Percentiles rank a stretch among this genome's conserved stretches.
Evolutionary conservation across 2,797 vertebrate species (phyloP).

Genomic region (Ctenopoma kingsleyae): DNA sequence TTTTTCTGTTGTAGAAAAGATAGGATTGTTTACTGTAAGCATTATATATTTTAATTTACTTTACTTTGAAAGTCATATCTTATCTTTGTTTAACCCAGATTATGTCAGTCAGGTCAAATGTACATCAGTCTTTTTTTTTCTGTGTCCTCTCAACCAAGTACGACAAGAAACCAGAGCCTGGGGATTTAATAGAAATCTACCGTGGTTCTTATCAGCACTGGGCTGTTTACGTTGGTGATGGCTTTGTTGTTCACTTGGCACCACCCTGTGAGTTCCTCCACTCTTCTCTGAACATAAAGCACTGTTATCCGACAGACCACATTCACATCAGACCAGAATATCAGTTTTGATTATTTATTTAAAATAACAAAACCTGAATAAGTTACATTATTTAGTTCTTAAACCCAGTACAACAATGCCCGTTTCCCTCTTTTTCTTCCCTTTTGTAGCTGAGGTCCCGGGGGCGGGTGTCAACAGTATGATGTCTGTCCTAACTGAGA

Average conservation of each 20-base stretch:
- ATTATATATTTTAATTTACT: too few relatives aligned
- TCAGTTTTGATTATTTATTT: background rate
- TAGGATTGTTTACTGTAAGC: fast-evolving
- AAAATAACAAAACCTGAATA: background rate
- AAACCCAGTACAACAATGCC: too few relatives aligned
- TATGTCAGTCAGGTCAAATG: constrained; percentile 3
- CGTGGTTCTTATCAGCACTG: constrained; percentile 85
- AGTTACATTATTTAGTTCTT: background rate
- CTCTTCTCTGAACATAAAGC: background rate
- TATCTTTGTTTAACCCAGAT: background rate
- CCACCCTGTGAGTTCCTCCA: constrained; percentile 79
- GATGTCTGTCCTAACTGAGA: constrained; percentile 86
- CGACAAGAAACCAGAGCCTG: constrained; percentile 77
- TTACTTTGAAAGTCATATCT: background rate
- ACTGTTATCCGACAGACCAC: background rate
- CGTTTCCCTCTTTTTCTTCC: background rate
- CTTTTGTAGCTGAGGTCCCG: constrained; percentile 75
- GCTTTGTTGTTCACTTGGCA: constrained; percentile 84
- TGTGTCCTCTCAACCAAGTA: constrained; percentile 54
- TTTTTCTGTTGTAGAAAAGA: background rate
- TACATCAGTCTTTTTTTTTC: background rate
- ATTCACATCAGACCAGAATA: background rate
- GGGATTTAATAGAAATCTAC: constrained; percentile 86
- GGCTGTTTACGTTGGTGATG: constrained; percentile 85
- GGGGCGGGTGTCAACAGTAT: constrained; percentile 80